Percentiles rank a stretch among this genome's conserved stretches.
Evolutionary conservation across 2,888 invertebrate species (phyloP).

Genomic region (Lathronympha strigana): DNA sequence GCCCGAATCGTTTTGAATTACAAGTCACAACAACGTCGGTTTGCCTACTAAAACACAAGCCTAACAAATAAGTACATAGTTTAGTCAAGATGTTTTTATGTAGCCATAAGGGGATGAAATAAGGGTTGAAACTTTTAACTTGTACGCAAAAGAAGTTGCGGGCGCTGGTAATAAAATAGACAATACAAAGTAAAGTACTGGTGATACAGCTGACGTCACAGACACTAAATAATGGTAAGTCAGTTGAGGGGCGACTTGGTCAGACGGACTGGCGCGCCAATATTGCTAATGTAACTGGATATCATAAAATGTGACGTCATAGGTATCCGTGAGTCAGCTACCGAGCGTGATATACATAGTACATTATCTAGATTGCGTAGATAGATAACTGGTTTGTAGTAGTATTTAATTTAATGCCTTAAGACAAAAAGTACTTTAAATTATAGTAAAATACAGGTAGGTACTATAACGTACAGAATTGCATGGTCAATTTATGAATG

Average conservation of each 20-base stretch:
- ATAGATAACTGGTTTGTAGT: not conserved
- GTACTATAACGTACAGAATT: no score
- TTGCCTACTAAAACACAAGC: slow-evolving; percentile 9
- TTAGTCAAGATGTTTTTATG: not conserved
- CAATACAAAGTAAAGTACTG: slow-evolving; percentile 2
- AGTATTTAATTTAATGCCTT: not conserved
- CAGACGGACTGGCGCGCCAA: slow-evolving; percentile 32
- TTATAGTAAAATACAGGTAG: not conserved
- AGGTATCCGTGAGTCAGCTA: slow-evolving; percentile 1
- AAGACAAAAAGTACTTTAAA: no score
- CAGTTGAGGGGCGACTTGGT: slow-evolving; percentile 24
- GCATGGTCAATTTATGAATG: no score
- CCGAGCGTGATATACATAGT: slow-evolving; percentile 4
- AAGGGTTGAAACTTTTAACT: no score
- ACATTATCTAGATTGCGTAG: slow-evolving; percentile 25
- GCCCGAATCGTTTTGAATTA: slow-evolving; percentile 34
- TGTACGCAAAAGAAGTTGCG: no score
- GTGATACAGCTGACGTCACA: not conserved
- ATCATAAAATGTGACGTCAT: slow-evolving; percentile 32
- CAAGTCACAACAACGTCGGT: slow-evolving; percentile 28
- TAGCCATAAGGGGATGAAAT: no score
- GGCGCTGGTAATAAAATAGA: no score
- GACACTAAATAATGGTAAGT: slow-evolving; percentile 6
- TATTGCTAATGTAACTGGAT: slow-evolving; percentile 26
- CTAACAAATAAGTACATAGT: not conserved